Evolutionary conservation across 2,888 invertebrate species (phyloP).

Genomic region (Epiperipatus broadwayi): DNA sequence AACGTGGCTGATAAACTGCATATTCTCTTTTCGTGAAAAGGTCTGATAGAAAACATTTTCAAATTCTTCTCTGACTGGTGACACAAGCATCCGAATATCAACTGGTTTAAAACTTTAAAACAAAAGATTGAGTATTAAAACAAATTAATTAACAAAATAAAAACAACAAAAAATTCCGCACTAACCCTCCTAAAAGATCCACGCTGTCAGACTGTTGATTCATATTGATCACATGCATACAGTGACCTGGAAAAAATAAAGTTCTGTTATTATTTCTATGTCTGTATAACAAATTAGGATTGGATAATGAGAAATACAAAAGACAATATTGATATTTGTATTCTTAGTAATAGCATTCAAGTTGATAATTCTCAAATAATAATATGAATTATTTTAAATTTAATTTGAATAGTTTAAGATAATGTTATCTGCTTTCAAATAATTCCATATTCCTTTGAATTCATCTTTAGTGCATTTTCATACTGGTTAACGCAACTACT

Average conservation of each 20-base stretch:
- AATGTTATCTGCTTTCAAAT: no score
- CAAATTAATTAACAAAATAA: no score
- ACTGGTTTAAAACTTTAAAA: slow-evolving; percentile 59
- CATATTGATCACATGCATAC: slow-evolving; percentile 85
- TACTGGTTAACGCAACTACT: no score
- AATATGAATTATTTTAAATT: no score
- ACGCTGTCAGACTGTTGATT: slow-evolving; percentile 95
- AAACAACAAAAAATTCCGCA: no score
- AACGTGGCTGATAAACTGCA: slow-evolving; percentile 58
- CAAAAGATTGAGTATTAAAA: no score
- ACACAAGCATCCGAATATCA: slow-evolving; percentile 60
- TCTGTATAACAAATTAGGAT: not conserved
- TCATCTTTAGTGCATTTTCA: no score
- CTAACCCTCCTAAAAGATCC: slow-evolving; percentile 78
- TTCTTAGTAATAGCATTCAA: no score
- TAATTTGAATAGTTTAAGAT: no score
- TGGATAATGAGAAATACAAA: slow-evolving; percentile 1
- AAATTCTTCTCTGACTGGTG: slow-evolving; percentile 62
- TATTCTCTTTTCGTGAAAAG: slow-evolving; percentile 59
- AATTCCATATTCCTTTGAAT: no score
- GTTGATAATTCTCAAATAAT: no score
- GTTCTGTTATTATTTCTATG: not conserved
- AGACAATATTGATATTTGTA: not conserved
- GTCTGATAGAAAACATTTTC: slow-evolving; percentile 51
- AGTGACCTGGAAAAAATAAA: slow-evolving; percentile 41